Evolutionary conservation across 2,113 vertebrate genomes (phyloP).

Genomic region (Globicephala melas): DNA sequence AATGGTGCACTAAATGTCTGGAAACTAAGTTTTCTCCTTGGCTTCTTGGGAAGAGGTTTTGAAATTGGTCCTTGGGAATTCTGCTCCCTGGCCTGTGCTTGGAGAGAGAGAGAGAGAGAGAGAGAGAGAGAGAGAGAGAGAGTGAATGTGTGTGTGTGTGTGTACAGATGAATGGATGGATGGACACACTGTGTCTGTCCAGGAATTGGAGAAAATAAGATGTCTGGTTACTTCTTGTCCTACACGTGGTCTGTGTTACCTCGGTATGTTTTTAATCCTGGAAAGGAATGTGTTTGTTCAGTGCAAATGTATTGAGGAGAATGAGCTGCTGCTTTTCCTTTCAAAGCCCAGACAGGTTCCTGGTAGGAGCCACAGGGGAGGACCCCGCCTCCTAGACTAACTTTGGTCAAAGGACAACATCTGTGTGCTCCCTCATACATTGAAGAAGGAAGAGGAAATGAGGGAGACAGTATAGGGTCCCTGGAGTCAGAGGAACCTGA

Average conservation of each 20-base stretch:
- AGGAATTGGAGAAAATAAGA: not conserved
- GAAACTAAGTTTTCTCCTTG: not conserved
- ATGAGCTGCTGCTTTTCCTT: not conserved
- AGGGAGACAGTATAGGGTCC: not conserved
- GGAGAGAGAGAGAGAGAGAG: not conserved
- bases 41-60: slow-evolving; percentile 21
- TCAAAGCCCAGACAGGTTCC: not conserved
- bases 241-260: not conserved
- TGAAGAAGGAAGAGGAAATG: not conserved
- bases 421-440: not conserved
- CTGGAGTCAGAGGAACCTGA: not conserved
- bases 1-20: not conserved
- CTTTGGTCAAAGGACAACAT: not conserved
- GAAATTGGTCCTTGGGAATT: not conserved
- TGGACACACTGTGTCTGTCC: not conserved
- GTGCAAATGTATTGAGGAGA: not conserved
- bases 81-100: not conserved
- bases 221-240: not conserved
- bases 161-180: not conserved
- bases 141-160: not conserved
- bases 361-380: not conserved
- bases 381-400: not conserved
- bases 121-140: too few relatives aligned
- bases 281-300: not conserved
- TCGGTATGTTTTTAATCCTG: not conserved